phyloP scores from a whole-genome alignment of 2,113 vertebrate genomes.

The Crotalus helleri region DNA sequence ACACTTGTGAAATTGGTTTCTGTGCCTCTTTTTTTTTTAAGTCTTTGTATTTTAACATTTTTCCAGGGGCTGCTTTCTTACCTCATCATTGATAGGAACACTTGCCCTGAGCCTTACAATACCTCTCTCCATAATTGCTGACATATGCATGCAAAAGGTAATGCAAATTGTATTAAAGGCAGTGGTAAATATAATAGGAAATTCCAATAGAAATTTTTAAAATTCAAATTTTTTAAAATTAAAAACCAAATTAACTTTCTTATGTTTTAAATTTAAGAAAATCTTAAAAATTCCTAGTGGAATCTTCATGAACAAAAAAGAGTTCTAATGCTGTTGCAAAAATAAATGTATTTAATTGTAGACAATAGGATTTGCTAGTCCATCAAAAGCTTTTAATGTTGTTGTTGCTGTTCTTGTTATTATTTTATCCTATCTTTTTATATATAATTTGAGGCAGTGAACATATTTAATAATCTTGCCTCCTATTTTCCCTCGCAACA shows the following conservation, averaged over 20 bases:
- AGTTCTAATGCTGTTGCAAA: neutral
- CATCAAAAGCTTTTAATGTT: neutral
- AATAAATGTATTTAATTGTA: neutral
- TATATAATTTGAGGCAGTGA: neutral
- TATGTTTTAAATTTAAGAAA: neutral
- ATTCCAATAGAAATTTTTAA: neutral
- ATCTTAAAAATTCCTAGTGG: neutral
- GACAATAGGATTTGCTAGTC: neutral
- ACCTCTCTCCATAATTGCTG: constrained; percentile 94
- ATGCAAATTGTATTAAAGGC: constrained; percentile 20
- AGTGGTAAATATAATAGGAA: constrained; percentile 17
- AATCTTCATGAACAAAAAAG: neutral
- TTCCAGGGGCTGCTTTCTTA: constrained; percentile 95
- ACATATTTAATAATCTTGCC: neutral
- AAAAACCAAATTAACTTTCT: neutral
- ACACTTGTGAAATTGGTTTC: neutral
- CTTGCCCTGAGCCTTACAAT: constrained; percentile 94
- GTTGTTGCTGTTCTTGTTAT: neutral
- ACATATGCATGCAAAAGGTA: constrained; percentile 96
- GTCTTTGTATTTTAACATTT: constrained; percentile 33
- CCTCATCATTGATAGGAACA: constrained; percentile 93
- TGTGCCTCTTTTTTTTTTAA: constrained; percentile 12
- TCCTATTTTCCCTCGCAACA: neutral
- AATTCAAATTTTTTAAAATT: neutral
- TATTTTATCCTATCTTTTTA: neutral